These are phyloP conservation scores for Formica selysi DNA, from an alignment of 1,140 invertebrate genomes.

Conservation along the genomic window DNA sequence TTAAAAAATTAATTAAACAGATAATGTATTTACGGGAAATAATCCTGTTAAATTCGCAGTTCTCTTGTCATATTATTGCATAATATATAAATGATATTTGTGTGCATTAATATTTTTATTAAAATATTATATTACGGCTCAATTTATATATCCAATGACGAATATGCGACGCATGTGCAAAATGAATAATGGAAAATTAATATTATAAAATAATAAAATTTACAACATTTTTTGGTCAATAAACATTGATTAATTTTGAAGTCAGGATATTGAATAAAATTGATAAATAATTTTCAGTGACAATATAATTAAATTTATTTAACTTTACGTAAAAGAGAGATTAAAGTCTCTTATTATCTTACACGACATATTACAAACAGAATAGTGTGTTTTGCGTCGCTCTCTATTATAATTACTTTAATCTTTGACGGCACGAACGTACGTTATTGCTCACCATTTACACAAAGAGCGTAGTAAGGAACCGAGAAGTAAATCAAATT, in stretches of 20 bases:
- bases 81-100: neutral
- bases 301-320: conserved; percentile 14
- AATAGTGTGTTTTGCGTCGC: neutral
- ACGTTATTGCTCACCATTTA: conserved; percentile 24
- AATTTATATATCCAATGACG: neutral
- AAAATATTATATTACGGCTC: conserved; percentile 19
- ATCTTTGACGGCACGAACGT: neutral
- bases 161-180: neutral
- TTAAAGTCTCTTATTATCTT: neutral
- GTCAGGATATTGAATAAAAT: conserved; percentile 1
- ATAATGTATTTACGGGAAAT: conserved; percentile 8
- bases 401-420: conserved; percentile 37
- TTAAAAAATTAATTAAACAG: neutral
- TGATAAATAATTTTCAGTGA: neutral
- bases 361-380: neutral
- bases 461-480: conserved; percentile 4
- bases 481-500: conserved; percentile 45
- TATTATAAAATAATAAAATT: conserved; percentile 10
- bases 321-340: neutral
- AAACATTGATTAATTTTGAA: neutral
- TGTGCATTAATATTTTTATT: conserved; percentile 34
- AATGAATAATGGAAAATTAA: conserved; percentile 20
- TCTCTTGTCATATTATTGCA: conserved; percentile 3
- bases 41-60: neutral
- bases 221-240: neutral